Base-by-base conservation (phyloP, 2,888 invertebrate species). In the Anarsia innoxiella region DNA sequence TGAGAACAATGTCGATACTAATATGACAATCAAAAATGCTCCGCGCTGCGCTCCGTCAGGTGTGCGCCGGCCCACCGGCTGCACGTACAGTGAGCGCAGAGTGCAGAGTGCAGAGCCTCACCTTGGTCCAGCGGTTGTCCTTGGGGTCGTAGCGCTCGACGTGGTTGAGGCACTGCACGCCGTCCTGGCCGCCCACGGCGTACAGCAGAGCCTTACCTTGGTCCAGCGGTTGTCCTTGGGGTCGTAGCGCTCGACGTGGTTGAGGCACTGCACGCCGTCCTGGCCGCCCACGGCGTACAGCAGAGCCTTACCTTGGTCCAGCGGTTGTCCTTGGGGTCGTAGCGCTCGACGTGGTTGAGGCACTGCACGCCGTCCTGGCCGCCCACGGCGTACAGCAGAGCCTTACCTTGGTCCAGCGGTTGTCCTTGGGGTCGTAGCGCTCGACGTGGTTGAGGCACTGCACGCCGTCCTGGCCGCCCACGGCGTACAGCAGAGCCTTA, bases 121-220 rank as follows among this genome's bases (percentile, higher is more conserved):
- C 65, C 66, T 68, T 69, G 46, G 56, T 66, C 69, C 19, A 19
- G 19, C 19, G 19, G 19, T 19, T 19, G 4, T 19, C 19, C 19
- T 19, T 19, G 19, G 19, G 19, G 19, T 19, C 19, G 19, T 19
- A 19, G 4, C 19, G 19, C 19, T 19, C 19, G 4, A 19, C 19
- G 8, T 19, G 19, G 19, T 19, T 19, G 4, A 19, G 19, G 8
- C 19, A 19, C 19, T 19, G 19, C 19, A 19, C 19, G 4, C 19
- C 19, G 19, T 19, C 19, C 19, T 19, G 19, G n/a, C 19, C 19
- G 4, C 19, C 19, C 19, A 19, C 19, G n/a, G n/a, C n/a, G n/a
- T n/a, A n/a, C n/a, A n/a, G n/a, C n/a, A n/a, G n/a, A n/a, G n/a
- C n/a, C 4, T 19, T 19, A 19, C 19, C 19, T 19, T 19, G 19